A percentile compares a stretch with the other conserved stretches of the same genome.
Evolutionary conservation across 64 coral and sea anemone genomes (phyloP).

Genomic region (Astreopora myriophthalma): DNA sequence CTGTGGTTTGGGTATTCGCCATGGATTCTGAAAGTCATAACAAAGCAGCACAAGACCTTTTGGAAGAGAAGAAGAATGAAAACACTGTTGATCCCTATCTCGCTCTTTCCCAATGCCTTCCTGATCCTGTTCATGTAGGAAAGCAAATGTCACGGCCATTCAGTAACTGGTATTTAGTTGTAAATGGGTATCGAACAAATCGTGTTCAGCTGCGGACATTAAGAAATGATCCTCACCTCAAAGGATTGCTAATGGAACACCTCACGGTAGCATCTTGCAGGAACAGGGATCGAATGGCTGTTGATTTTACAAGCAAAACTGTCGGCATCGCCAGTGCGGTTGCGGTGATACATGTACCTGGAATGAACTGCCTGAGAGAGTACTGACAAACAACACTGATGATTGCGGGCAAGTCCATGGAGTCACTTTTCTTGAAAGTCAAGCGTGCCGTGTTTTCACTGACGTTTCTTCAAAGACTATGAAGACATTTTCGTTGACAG

Average conservation of each 20-base stretch:
- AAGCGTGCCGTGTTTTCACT: conserved; percentile 30
- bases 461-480: conserved; percentile 8
- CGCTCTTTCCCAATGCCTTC: conserved; percentile 39
- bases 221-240: conserved; percentile 50
- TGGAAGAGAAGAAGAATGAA: conserved; percentile 21
- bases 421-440: conserved; percentile 35
- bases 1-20: conserved; percentile 4
- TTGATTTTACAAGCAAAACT: not conserved
- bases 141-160: conserved; percentile 37
- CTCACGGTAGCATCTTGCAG: not conserved
- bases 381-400: conserved; percentile 11
- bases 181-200: conserved; percentile 50
- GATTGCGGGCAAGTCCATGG: conserved; percentile 15
- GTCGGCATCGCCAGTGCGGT: not conserved
- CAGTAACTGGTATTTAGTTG: conserved; percentile 60
- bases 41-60: conserved; percentile 5
- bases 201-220: conserved; percentile 44
- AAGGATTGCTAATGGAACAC: conserved; percentile 28
- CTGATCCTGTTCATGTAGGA: conserved; percentile 62
- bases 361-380: not conserved
- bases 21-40: conserved; percentile 44
- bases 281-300: too few relatives aligned
- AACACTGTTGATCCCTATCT: conserved; percentile 38
- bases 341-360: not conserved
- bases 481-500: conserved; percentile 6